These are phyloP conservation scores for Scaptomyza reducta DNA, from an alignment of 2,888 invertebrate species.

Conservation along the genomic window DNA sequence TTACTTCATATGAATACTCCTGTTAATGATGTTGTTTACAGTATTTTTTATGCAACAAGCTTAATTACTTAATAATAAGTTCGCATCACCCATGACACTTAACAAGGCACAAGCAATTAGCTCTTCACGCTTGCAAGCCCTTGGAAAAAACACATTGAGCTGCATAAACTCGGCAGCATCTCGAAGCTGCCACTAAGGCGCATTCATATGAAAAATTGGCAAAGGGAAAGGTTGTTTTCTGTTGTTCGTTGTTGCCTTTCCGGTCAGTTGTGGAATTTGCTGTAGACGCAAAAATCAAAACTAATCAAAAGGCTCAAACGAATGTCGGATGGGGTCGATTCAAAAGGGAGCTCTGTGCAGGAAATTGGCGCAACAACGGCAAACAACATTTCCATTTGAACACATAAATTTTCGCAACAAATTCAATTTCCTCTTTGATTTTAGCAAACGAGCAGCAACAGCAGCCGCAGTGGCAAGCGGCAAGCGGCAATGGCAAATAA, in stretches of 20 bases:
- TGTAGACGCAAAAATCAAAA: slow-evolving; percentile 60
- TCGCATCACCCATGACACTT: slow-evolving; percentile 47
- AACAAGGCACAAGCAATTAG: slow-evolving; percentile 73
- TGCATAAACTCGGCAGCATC: slow-evolving; percentile 65
- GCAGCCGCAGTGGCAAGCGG: slow-evolving; percentile 16
- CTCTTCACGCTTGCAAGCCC: slow-evolving; percentile 38
- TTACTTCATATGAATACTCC: too few relatives aligned
- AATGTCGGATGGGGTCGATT: slow-evolving; percentile 45
- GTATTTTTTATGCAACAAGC: too few relatives aligned
- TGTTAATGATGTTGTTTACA: too few relatives aligned
- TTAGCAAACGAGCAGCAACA: slow-evolving; percentile 68
- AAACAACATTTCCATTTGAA: slow-evolving; percentile 76
- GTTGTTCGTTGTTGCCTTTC: slow-evolving; percentile 11
- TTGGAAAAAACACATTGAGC: slow-evolving; percentile 51
- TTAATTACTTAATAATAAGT: too few relatives aligned
- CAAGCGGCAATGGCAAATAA: slow-evolving; percentile 66
- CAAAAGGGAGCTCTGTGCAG: slow-evolving; percentile 43
- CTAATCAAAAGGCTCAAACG: slow-evolving; percentile 63
- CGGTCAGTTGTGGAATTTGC: slow-evolving; percentile 41
- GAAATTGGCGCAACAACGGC: slow-evolving; percentile 73
- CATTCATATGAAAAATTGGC: slow-evolving; percentile 65
- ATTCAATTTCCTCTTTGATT: slow-evolving; percentile 80
- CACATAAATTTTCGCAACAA: slow-evolving; percentile 78
- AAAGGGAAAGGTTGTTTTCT: slow-evolving; percentile 32
- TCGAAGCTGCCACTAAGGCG: slow-evolving; percentile 48